A percentile compares a stretch with the other conserved stretches of the same genome.
Conservation (phyloP, 2,797 vertebrate genomes). For the Darevskia nairensis region DNA sequence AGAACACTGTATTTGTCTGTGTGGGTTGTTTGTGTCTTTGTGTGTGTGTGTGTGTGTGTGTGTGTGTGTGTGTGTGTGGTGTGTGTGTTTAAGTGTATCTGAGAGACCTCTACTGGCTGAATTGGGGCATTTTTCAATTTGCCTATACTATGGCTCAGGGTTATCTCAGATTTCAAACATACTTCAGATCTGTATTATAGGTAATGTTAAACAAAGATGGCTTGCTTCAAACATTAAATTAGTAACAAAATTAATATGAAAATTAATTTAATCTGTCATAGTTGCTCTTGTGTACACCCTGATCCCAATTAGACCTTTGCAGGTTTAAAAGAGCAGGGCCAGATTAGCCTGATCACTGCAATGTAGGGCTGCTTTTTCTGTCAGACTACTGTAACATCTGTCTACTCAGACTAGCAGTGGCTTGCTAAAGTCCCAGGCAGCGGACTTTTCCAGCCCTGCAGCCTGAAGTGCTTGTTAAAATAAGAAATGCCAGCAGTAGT, state of each 20-base stretch:
- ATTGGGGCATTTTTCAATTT: rapidly evolving
- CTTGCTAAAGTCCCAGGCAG: background rate
- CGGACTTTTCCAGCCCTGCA: background rate
- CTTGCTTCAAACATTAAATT: conserved; percentile 31
- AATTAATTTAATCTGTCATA: conserved; percentile 54
- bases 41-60: background rate
- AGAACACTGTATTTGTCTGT: conserved; percentile 6
- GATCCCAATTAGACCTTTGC: conserved; percentile 52
- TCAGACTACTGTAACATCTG: background rate
- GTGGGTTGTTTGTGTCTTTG: too few species aligned
- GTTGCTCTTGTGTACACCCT: conserved; percentile 43
- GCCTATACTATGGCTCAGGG: conserved; percentile 14
- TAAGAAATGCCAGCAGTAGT: background rate
- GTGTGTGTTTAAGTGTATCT: background rate
- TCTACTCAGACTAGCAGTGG: background rate
- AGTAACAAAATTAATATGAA: conserved; percentile 35
- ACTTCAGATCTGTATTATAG: conserved; percentile 10
- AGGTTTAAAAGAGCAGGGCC: conserved; percentile 22
- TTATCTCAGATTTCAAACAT: background rate
- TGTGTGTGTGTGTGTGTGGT: background rate
- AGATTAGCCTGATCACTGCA: too few species aligned
- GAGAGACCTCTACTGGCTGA: conserved; percentile 9
- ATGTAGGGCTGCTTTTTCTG: background rate
- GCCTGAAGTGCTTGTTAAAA: background rate
- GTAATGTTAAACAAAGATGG: conserved; percentile 13